Base-by-base conservation (phyloP, 2,888 invertebrate species). In the Tetranychus piercei region DNA sequence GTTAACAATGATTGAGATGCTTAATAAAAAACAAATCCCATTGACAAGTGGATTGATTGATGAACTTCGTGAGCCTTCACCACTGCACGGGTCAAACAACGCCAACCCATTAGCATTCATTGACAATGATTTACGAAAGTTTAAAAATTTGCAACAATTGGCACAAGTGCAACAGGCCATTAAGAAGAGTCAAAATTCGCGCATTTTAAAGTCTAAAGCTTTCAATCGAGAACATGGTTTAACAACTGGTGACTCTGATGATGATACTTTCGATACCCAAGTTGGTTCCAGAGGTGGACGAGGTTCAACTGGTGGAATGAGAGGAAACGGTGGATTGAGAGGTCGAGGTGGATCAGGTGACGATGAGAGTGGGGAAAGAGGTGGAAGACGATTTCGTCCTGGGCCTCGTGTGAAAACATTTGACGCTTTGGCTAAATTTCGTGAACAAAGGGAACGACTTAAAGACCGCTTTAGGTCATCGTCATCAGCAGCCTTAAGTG, bases 11-110 rank as follows among this genome's bases (percentile, higher is more conserved):
- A 23, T 69, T 22, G 69, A 69, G 69, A 69, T 69, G 34, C 20
- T 69, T 4, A 69, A 69, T 23, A 69, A 69, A 69, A 69, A 69
- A 22, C 69, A 69, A 23, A 69, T 69, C 11, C 69, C 69, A 11
- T 20, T 69, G 69, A 69, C 69, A n/a, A 69, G 9, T 22, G 11
- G 11, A n/a, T 7, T 69, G 23, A 23, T 69, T 69, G 69, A 69
- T 69, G 69, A 69, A 15, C 20, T 69, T 11, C 20, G 69, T 20
- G 22, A 69, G 1, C 11, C 34, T 23, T 20, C 22, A 69, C 20
- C 69, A 6, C 11, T 20, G 4, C 20, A 20, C 20, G 22, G 20
- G 5, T 22, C 20, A 20, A 20, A 22, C 8, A 23, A 23, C 8
- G 22, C 11, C 7, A 20, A 69, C 8, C 22, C 20, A 20, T 11